Conservation (phyloP, 1,140 invertebrate species). For the Bathynomus jamesi region DNA sequence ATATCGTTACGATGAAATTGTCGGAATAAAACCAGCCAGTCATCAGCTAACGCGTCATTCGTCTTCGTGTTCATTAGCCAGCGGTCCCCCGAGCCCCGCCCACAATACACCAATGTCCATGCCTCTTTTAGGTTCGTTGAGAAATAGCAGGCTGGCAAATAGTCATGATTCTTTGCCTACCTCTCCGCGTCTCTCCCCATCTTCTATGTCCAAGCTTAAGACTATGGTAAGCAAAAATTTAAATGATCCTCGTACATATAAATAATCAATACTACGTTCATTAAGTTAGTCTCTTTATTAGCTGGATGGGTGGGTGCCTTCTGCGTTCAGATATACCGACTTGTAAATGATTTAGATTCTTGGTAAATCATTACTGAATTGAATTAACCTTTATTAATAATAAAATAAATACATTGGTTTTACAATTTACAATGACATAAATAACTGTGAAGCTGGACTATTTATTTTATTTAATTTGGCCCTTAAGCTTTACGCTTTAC, state of each 20-base stretch:
- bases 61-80: constrained; percentile 32
- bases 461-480: too few species aligned
- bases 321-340: too few species aligned
- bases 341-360: too few species aligned
- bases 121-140: not conserved
- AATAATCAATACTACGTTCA: too few species aligned
- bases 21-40: constrained; percentile 34
- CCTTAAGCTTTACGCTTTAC: too few species aligned
- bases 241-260: not conserved
- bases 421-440: too few species aligned
- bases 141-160: not conserved
- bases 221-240: not conserved
- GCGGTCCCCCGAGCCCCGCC: constrained; percentile 26
- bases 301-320: too few species aligned
- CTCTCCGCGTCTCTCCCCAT: not conserved
- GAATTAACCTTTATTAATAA: too few species aligned
- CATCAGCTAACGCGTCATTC: constrained; percentile 34
- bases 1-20: constrained; percentile 22
- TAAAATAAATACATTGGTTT: too few species aligned
- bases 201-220: not conserved
- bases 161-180: not conserved
- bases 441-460: too few species aligned
- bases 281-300: too few species aligned
- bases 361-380: too few species aligned
- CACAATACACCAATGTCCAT: constrained; percentile 5